A percentile compares a stretch with the other conserved stretches of the same genome.
phyloP scores from a whole-genome alignment of 2,888 invertebrate genomes.

The Psococerastis gibbosa region DNA sequence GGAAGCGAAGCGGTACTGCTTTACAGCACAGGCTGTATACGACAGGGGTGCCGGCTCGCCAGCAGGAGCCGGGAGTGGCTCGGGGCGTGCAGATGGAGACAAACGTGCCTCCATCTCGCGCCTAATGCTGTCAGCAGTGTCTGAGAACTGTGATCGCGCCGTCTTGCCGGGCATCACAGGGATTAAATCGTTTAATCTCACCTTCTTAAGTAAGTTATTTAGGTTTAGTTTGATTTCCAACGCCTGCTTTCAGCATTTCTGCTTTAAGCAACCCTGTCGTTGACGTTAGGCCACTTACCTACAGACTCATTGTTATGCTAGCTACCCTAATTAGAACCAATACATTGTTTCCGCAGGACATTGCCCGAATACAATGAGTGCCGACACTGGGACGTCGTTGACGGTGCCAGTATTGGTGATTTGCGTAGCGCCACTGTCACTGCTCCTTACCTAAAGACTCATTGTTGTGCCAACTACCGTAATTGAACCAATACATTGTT shows the following conservation, averaged over 20 bases:
- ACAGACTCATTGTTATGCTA: too few species aligned
- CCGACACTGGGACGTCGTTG: slow-evolving; percentile 2
- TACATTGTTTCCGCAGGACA: too few species aligned
- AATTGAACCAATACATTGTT: too few species aligned
- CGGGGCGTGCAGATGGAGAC: not conserved
- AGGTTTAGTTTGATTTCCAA: not conserved
- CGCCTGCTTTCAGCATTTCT: too few species aligned
- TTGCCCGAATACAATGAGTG: slow-evolving; percentile 17
- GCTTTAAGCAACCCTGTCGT: too few species aligned
- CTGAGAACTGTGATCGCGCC: slow-evolving; percentile 36
- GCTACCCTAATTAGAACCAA: too few species aligned
- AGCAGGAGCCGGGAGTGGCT: not conserved
- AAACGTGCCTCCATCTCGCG: slow-evolving; percentile 13
- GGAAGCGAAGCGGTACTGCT: slow-evolving; percentile 37
- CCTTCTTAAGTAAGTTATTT: slow-evolving; percentile 36
- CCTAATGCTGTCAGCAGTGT: slow-evolving; percentile 29
- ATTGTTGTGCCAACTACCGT: too few species aligned
- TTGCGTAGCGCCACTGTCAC: not conserved
- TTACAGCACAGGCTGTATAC: slow-evolving; percentile 25
- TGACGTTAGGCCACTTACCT: too few species aligned
- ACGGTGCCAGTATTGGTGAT: not conserved
- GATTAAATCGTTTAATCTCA: slow-evolving; percentile 45
- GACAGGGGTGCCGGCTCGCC: not conserved
- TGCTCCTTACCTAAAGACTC: too few species aligned
- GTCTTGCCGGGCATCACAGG: slow-evolving; percentile 33